Conservation (phyloP, 2,888 invertebrate genomes). For the Cerceris rybyensis region DNA sequence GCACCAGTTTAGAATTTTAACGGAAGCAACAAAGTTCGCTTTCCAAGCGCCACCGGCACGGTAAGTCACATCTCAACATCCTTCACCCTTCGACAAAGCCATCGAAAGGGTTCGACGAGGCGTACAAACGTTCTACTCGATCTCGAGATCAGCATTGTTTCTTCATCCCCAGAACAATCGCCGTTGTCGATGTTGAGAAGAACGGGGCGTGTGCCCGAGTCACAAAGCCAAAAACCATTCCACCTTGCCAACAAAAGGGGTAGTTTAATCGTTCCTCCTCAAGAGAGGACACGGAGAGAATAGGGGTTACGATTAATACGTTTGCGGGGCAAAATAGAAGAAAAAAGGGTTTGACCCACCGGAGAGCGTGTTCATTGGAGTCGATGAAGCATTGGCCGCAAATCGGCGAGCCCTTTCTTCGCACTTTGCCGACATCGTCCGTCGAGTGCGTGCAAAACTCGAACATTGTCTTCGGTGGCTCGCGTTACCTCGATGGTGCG, state of each 20-base stretch:
- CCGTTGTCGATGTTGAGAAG: conserved; percentile 27
- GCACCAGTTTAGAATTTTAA: too few relatives aligned
- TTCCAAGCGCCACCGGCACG: too few relatives aligned
- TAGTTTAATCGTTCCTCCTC: conserved; percentile 21
- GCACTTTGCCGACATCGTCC: background rate
- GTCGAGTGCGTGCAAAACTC: background rate
- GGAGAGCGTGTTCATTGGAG: background rate
- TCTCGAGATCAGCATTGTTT: conserved; percentile 61
- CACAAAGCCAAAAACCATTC: conserved; percentile 27
- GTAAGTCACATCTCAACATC: background rate
- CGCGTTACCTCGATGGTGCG: background rate
- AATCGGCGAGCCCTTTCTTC: conserved; percentile 5
- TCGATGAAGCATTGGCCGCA: background rate
- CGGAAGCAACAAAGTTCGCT: too few relatives aligned
- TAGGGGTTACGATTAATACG: conserved; percentile 39
- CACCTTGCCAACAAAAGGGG: conserved; percentile 50
- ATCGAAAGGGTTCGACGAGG: conserved; percentile 63
- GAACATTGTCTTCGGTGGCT: background rate
- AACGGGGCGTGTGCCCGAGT: conserved; percentile 55
- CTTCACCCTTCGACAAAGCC: background rate
- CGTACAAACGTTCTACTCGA: conserved; percentile 64
- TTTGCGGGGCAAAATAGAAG: background rate
- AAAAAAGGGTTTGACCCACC: background rate
- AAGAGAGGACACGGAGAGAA: background rate
- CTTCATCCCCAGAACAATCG: conserved; percentile 34